These are phyloP conservation scores for Carduelis carduelis DNA, from an alignment of 2,797 vertebrate genomes.

Conservation along the genomic window DNA sequence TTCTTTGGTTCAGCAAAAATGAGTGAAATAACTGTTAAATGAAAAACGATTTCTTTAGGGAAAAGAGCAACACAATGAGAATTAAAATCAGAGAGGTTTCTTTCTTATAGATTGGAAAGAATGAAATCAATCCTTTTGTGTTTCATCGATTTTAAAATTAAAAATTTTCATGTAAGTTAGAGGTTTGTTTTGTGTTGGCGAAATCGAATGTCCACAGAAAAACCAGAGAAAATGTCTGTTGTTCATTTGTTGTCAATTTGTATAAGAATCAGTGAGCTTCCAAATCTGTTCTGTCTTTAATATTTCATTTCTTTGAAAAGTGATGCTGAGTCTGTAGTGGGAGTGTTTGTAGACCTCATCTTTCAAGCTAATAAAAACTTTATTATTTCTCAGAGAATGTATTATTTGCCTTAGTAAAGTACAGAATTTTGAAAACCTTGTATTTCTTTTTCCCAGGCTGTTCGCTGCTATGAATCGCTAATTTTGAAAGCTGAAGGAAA, in stretches of 20 bases:
- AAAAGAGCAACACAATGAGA: neutral
- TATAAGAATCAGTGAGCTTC: neutral
- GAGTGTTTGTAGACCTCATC: neutral
- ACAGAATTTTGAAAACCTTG: constrained; percentile 46
- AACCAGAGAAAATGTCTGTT: neutral
- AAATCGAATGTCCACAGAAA: neutral
- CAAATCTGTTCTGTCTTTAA: neutral
- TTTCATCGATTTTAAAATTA: neutral
- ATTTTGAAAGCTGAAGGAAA: constrained; percentile 98
- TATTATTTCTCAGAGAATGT: neutral
- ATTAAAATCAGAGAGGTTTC: neutral
- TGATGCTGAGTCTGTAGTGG: rapidly evolving
- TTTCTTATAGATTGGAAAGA: neutral
- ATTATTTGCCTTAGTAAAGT: neutral
- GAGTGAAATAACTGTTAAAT: neutral
- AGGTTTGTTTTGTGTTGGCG: neutral
- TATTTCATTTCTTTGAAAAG: neutral
- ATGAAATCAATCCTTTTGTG: neutral
- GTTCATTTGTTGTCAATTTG: neutral
- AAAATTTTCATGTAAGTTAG: neutral
- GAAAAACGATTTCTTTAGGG: neutral
- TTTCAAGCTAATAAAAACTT: neutral
- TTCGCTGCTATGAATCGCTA: constrained; percentile 93
- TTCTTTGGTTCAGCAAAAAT: neutral
- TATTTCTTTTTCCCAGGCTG: constrained; percentile 82